These are phyloP conservation scores for Sceloporus undulatus DNA, from an alignment of 2,113 vertebrate species.

Conservation along the genomic window DNA sequence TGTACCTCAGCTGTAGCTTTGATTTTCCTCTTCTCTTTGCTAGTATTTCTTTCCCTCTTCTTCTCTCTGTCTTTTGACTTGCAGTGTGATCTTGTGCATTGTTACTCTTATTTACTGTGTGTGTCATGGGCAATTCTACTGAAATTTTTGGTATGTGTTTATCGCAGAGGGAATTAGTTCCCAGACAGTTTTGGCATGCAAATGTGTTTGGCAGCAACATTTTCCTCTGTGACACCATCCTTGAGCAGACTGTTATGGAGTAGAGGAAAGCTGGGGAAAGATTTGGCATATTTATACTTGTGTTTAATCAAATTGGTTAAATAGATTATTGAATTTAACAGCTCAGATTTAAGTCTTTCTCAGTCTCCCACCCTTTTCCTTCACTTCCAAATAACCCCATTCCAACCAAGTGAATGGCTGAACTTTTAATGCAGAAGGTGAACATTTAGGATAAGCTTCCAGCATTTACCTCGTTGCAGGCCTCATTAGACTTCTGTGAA, in stretches of 20 bases:
- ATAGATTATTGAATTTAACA: not conserved
- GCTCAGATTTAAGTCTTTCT: not conserved
- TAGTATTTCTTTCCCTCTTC: slow-evolving; percentile 42
- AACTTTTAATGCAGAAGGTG: not conserved
- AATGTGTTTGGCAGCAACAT: not conserved
- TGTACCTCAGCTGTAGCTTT: slow-evolving; percentile 22
- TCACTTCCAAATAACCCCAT: too few relatives aligned
- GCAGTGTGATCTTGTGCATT: slow-evolving; percentile 32
- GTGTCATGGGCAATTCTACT: not conserved
- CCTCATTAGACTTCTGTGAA: too few relatives aligned
- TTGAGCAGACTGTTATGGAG: not conserved
- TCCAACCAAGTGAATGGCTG: not conserved
- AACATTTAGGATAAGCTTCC: too few relatives aligned
- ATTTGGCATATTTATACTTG: slow-evolving; percentile 29
- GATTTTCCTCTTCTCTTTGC: slow-evolving; percentile 21
- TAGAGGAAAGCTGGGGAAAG: slow-evolving; percentile 7
- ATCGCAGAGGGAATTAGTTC: slow-evolving; percentile 32
- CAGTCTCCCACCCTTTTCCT: not conserved
- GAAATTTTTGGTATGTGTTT: slow-evolving; percentile 43
- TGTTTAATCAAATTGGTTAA: slow-evolving; percentile 39
- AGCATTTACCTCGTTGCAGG: too few relatives aligned
- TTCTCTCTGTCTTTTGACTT: not conserved
- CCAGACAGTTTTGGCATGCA: slow-evolving; percentile 41
- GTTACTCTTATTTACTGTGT: slow-evolving; percentile 38
- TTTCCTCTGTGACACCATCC: not conserved